phyloP scores from a whole-genome alignment of 2,888 invertebrate genomes.

The Drosophila formosana region DNA sequence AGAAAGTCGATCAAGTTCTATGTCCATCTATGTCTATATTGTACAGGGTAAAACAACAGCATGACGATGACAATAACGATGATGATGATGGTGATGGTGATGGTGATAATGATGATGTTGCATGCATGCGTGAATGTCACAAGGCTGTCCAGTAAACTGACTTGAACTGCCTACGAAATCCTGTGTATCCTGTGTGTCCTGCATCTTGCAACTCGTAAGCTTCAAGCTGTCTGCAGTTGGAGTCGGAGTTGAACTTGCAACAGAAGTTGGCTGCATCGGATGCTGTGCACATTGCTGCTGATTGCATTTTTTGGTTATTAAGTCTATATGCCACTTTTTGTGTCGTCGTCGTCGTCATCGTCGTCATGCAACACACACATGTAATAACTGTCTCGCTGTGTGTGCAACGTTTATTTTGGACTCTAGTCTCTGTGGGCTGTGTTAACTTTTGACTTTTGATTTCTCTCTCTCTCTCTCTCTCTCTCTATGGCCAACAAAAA shows the following conservation, averaged over 20 bases:
- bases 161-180: conserved; percentile 20
- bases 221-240: conserved; percentile 6
- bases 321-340: conserved; percentile 61
- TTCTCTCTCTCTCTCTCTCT: conserved; percentile 56
- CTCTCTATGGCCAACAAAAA: conserved; percentile 42
- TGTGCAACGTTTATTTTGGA: conserved; percentile 63
- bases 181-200: background rate
- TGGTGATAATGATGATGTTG: conserved; percentile 17
- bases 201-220: conserved; percentile 1
- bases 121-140: conserved; percentile 69
- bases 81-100: background rate
- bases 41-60: no score
- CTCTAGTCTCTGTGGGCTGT: conserved; percentile 52
- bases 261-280: background rate
- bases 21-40: no score
- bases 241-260: background rate
- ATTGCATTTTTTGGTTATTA: conserved; percentile 78
- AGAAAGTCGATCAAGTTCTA: no score
- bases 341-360: conserved; percentile 46
- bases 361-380: conserved; percentile 37
- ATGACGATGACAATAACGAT: conserved; percentile 3
- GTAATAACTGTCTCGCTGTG: conserved; percentile 53
- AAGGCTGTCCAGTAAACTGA: conserved; percentile 44
- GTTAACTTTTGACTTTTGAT: conserved; percentile 77
- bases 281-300: conserved; percentile 53